Evolutionary conservation across 2,797 vertebrate genomes (phyloP).

Genomic region (Acipenser oxyrinchus): DNA sequence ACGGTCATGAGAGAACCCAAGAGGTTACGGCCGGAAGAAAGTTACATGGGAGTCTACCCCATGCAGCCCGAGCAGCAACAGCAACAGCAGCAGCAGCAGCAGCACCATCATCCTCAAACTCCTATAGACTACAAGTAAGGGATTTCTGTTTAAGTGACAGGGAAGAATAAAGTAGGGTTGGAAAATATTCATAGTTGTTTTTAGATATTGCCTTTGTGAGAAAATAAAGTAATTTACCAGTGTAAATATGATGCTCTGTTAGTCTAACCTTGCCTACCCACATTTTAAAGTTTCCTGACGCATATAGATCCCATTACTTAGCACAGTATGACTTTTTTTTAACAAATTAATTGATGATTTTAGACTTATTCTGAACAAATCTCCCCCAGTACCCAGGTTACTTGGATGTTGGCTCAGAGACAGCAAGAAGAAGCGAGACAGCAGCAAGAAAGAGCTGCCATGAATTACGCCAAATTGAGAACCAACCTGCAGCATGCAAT

Average conservation of each 20-base stretch:
- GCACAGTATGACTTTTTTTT: not conserved
- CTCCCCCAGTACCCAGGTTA: constrained; percentile 88
- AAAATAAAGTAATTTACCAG: not conserved
- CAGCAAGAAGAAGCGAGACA: constrained; percentile 96
- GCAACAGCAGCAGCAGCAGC: constrained; percentile 54
- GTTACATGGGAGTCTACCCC: constrained; percentile 90
- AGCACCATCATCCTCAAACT: constrained; percentile 66
- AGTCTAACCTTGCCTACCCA: too few species aligned
- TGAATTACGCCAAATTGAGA: constrained; percentile 98
- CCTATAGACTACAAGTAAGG: constrained; percentile 95
- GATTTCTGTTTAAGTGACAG: too few species aligned
- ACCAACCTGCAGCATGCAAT: constrained; percentile 97
- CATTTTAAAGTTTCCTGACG: too few species aligned
- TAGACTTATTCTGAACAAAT: not conserved
- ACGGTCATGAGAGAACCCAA: constrained; percentile 96
- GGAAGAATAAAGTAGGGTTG: too few species aligned
- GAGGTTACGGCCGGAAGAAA: constrained; percentile 83
- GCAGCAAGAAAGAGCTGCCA: constrained; percentile 91
- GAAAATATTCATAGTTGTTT: too few species aligned
- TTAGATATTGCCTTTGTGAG: too few species aligned
- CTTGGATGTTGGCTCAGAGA: constrained; percentile 98
- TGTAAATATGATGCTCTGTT: too few species aligned
- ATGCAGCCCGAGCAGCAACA: constrained; percentile 84
- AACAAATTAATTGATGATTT: not conserved
- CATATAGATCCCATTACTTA: too few species aligned